Percentiles rank a stretch among this genome's conserved stretches.
Evolutionary conservation across 2,797 vertebrate species (phyloP).

Genomic region (Taeniopygia guttata): DNA sequence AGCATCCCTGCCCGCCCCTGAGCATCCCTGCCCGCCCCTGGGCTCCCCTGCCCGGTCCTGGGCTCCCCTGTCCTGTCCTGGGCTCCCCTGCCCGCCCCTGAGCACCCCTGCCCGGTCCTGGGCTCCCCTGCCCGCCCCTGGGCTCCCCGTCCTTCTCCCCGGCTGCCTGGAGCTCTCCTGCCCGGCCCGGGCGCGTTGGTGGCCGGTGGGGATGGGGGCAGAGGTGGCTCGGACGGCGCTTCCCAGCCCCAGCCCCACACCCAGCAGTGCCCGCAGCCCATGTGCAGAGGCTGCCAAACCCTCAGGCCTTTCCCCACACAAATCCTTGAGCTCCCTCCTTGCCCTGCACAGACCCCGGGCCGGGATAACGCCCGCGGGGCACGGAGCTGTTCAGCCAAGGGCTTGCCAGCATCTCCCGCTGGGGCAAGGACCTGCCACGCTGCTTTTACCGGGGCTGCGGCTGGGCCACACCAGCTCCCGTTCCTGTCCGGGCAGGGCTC

Average conservation of each 20-base stretch:
- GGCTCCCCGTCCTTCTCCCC: background rate
- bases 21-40: background rate
- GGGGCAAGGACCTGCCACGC: background rate
- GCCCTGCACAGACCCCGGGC: background rate
- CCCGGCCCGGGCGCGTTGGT: background rate
- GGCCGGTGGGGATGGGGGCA: background rate
- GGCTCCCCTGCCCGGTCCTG: too few species aligned
- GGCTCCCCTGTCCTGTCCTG: too few species aligned
- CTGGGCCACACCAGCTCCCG: background rate
- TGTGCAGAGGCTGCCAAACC: background rate
- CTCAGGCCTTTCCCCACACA: background rate
- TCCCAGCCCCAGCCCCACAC: background rate
- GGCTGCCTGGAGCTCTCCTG: background rate
- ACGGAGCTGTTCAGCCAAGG: background rate
- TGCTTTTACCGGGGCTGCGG: background rate
- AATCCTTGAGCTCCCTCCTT: background rate
- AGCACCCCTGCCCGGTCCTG: background rate
- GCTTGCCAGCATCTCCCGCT: background rate
- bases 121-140: background rate
- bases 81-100: background rate
- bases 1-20: background rate
- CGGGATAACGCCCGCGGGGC: accelerated
- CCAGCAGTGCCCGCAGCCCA: background rate
- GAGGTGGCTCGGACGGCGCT: background rate
- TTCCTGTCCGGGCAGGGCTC: background rate